A percentile compares a stretch with the other conserved stretches of the same genome.
Conservation (phyloP, 2,797 vertebrate species). For the Tenualosa thibaudeaui region DNA sequence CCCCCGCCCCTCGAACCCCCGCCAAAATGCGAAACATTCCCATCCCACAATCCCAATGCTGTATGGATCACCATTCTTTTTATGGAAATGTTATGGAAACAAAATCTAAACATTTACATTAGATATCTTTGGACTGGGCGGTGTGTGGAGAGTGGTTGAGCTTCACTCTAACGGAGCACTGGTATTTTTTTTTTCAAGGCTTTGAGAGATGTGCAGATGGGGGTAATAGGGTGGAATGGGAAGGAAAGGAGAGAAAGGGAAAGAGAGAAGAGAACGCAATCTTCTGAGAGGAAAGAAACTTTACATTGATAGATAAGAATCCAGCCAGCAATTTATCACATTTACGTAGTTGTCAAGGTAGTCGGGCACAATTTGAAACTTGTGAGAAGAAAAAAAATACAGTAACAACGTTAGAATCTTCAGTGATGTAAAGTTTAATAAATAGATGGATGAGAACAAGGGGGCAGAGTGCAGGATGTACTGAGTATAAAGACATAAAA, state of each 20-base stretch:
- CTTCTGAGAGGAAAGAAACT: slow-evolving; percentile 76
- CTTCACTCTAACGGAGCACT: slow-evolving; percentile 70
- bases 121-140: slow-evolving; percentile 63
- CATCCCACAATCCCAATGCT: slow-evolving; percentile 55
- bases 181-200: slow-evolving; percentile 53
- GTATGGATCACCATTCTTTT: slow-evolving; percentile 69
- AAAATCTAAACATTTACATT: slow-evolving; percentile 83
- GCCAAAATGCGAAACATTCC: slow-evolving; percentile 31
- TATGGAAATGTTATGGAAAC: slow-evolving; percentile 82
- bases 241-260: slow-evolving; percentile 18
- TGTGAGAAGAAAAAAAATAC: slow-evolving; percentile 72
- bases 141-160: slow-evolving; percentile 57
- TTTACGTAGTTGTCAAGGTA: slow-evolving; percentile 66
- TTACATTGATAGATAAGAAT: slow-evolving; percentile 78
- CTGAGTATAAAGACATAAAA: slow-evolving; percentile 36
- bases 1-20: slow-evolving; percentile 40
- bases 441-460: slow-evolving; percentile 44
- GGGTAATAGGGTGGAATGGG: slow-evolving; percentile 32
- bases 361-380: slow-evolving; percentile 75
- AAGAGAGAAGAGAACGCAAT: slow-evolving; percentile 59
- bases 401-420: slow-evolving; percentile 70
- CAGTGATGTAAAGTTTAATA: slow-evolving; percentile 63
- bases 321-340: slow-evolving; percentile 70
- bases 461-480: slow-evolving; percentile 32
- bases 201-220: slow-evolving; percentile 41